phyloP scores from a whole-genome alignment of 2,888 invertebrate species.

The Epistrophe grossulariae region DNA sequence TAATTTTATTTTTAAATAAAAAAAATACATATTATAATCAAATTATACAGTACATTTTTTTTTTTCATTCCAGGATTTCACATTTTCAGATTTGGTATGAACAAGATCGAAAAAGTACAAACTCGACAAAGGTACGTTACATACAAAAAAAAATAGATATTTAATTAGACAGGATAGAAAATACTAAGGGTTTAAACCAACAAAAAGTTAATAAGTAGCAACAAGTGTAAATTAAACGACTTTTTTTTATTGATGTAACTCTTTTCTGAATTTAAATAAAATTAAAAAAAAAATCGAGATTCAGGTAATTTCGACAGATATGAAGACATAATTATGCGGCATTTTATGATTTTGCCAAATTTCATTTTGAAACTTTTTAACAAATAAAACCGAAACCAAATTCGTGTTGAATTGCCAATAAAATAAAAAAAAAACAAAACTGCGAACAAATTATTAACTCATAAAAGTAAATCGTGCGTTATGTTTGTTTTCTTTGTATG shows the following conservation, averaged over 20 bases:
- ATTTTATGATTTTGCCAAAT: neutral
- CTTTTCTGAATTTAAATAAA: no score
- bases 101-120: neutral
- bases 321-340: no score
- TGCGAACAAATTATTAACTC: slow-evolving; percentile 2
- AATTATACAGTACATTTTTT: neutral
- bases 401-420: neutral
- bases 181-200: no score
- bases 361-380: neutral
- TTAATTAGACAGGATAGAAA: no score
- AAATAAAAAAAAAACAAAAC: slow-evolving; percentile 1
- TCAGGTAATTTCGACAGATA: no score
- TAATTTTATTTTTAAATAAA: neutral
- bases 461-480: slow-evolving; percentile 30
- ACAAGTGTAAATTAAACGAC: no score
- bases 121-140: neutral
- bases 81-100: neutral
- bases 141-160: neutral
- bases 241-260: no score
- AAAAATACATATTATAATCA: neutral
- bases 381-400: neutral
- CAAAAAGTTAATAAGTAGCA: no score
- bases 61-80: neutral
- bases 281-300: no score
- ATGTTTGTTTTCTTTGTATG: slow-evolving; percentile 23